A percentile compares a stretch with the other conserved stretches of the same genome.
Conservation (phyloP, 2,888 invertebrate genomes). For the Thalpophila matura region DNA sequence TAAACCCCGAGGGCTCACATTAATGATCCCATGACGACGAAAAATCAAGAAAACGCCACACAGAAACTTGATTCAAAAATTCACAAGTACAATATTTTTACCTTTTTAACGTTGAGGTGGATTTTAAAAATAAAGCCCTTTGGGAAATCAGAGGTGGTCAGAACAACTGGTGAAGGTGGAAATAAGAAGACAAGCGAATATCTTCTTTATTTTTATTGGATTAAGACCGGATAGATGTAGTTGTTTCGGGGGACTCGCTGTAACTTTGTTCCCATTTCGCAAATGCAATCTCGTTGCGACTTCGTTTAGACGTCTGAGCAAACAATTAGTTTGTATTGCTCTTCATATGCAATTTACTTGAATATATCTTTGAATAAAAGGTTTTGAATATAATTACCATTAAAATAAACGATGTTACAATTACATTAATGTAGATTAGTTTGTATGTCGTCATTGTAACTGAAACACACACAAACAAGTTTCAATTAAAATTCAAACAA, state of each 20-base stretch:
- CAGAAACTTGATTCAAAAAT: slow-evolving; percentile 73
- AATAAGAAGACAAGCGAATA: slow-evolving; percentile 68
- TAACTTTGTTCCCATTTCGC: slow-evolving; percentile 67
- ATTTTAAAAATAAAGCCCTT: slow-evolving; percentile 86
- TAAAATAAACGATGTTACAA: slow-evolving; percentile 12
- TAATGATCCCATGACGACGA: slow-evolving; percentile 71
- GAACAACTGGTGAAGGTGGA: slow-evolving; percentile 69
- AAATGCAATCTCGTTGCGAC: slow-evolving; percentile 75
- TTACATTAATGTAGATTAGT: slow-evolving; percentile 2
- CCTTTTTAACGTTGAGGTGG: slow-evolving; percentile 80
- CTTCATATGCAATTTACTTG: slow-evolving; percentile 60
- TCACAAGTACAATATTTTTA: slow-evolving; percentile 81
- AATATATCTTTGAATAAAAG: slow-evolving; percentile 34
- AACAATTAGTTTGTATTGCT: slow-evolving; percentile 69
- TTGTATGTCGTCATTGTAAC: too few relatives aligned
- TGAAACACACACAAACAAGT: neutral
- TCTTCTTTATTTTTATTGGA: slow-evolving; percentile 70
- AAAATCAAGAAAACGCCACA: slow-evolving; percentile 68
- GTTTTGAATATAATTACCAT: slow-evolving; percentile 29
- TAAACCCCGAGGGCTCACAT: slow-evolving; percentile 59
- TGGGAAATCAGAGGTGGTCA: slow-evolving; percentile 87
- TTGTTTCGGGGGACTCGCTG: slow-evolving; percentile 43
- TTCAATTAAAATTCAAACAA: slow-evolving; percentile 4
- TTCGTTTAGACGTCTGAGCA: slow-evolving; percentile 70
- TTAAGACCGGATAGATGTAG: slow-evolving; percentile 53